These are phyloP conservation scores for Sinopyrophorus schimmeli DNA, from an alignment of 2,888 invertebrate species.

Conservation along the genomic window DNA sequence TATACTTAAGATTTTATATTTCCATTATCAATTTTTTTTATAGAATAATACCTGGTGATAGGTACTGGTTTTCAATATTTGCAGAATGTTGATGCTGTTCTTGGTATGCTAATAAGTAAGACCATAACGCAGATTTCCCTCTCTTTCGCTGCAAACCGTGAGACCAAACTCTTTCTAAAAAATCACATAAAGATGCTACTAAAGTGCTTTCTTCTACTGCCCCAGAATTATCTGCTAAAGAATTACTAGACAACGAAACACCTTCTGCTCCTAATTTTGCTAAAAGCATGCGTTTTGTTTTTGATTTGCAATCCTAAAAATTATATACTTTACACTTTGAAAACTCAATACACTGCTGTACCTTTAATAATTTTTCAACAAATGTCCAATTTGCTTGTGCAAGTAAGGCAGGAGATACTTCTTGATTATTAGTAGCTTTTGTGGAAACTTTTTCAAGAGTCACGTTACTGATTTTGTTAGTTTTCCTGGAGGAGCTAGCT, in stretches of 20 bases:
- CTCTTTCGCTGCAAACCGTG: conserved; percentile 95
- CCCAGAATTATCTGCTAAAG: conserved; percentile 68
- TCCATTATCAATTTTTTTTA: conserved; percentile 6
- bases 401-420: conserved; percentile 83
- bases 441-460: conserved; percentile 32
- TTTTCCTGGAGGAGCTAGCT: conserved; percentile 50
- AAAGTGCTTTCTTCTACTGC: conserved; percentile 95
- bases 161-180: conserved; percentile 96
- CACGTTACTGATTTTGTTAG: conserved; percentile 36
- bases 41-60: conserved; percentile 60
- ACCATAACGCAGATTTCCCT: conserved; percentile 97
- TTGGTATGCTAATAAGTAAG: conserved; percentile 88
- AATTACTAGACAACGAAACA: conserved; percentile 83
- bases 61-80: conserved; percentile 36
- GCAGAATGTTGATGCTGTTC: conserved; percentile 55
- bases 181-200: conserved; percentile 96
- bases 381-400: conserved; percentile 98
- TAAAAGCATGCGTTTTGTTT: conserved; percentile 98
- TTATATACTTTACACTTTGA: conserved; percentile 1
- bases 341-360: conserved; percentile 53
- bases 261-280: conserved; percentile 99
- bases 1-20: conserved; percentile 1
- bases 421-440: conserved; percentile 53
- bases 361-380: conserved; percentile 95
- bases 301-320: conserved; percentile 81